Conservation (phyloP, 2,113 vertebrate genomes). For the Ardeotis arabs region DNA sequence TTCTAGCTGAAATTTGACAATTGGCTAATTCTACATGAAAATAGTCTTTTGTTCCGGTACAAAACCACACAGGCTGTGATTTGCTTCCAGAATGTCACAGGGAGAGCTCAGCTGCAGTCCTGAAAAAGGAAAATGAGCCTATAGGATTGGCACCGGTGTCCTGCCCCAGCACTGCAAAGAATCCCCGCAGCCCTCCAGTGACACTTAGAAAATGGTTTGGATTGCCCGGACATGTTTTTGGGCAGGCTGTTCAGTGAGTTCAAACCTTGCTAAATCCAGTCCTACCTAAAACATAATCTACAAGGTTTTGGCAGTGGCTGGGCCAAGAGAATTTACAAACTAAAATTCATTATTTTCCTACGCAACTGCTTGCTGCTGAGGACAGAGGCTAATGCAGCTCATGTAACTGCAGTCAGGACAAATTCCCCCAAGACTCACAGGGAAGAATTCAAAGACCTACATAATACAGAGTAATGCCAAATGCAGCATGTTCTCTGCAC, state of each 20-base stretch:
- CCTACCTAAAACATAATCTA: background rate
- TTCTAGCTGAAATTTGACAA: background rate
- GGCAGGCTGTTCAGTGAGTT: background rate
- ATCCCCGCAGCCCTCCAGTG: background rate
- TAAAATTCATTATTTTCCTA: background rate
- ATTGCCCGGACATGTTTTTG: background rate
- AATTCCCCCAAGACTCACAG: background rate
- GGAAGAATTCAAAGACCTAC: background rate
- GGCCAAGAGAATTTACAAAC: background rate
- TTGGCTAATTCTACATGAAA: background rate
- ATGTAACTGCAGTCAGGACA: background rate
- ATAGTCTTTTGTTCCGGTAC: background rate
- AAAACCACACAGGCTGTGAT: background rate
- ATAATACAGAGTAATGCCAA: background rate
- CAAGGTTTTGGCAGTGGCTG: background rate
- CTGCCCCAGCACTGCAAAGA: background rate
- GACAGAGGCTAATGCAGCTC: background rate
- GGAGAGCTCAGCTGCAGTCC: background rate
- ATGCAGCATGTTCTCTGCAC: background rate
- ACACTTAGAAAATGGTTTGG: background rate
- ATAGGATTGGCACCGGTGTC: background rate
- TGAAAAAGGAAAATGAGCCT: background rate
- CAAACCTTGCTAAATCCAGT: background rate
- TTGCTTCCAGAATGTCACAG: background rate
- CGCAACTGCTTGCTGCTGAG: background rate